A percentile compares a stretch with the other conserved stretches of the same genome.
Conservation (phyloP, 2,797 vertebrate species). For the Propithecus perrieri region DNA sequence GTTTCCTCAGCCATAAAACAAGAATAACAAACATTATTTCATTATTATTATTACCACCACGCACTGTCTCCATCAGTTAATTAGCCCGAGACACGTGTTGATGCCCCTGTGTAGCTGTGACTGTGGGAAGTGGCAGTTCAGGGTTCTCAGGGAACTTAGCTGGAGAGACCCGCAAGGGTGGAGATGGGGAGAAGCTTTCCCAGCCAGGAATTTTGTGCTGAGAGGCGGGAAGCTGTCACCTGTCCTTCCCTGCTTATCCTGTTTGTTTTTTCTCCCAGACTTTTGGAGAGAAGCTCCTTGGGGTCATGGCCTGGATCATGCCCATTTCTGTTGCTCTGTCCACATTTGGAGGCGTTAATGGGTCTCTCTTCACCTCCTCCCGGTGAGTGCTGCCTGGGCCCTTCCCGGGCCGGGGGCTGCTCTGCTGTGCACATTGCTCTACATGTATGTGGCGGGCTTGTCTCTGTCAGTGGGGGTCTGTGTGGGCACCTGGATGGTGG, state of each 20-base stretch:
- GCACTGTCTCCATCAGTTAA: background rate
- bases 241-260: background rate
- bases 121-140: accelerated
- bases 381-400: conserved; percentile 85
- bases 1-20: conserved; percentile 16
- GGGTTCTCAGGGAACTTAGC: background rate
- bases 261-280: conserved; percentile 84
- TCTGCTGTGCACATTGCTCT: conserved; percentile 25
- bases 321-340: conserved; percentile 96
- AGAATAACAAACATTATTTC: background rate
- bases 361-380: conserved; percentile 96
- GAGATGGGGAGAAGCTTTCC: background rate
- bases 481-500: background rate
- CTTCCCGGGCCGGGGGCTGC: background rate
- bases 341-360: conserved; percentile 96
- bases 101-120: background rate
- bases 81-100: background rate
- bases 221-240: background rate
- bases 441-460: background rate
- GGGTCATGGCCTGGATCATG: conserved; percentile 97
- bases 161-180: background rate
- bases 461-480: conserved; percentile 24
- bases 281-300: conserved; percentile 95
- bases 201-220: background rate
- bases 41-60: background rate